Evolutionary conservation across 2,888 invertebrate genomes (phyloP).

Genomic region (Cerastoderma edule): DNA sequence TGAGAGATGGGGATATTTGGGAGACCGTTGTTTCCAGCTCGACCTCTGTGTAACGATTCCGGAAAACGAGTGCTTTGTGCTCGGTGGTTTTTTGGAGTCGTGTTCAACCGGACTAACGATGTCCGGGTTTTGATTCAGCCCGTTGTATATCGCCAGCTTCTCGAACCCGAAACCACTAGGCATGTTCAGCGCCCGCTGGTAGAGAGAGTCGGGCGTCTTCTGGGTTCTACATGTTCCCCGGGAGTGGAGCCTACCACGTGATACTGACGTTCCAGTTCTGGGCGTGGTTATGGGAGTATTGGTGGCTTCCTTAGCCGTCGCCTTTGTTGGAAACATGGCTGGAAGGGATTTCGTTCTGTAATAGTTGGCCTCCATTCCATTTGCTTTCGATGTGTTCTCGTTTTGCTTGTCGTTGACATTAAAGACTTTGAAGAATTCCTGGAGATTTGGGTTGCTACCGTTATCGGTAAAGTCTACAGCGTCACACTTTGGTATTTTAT

Average conservation of each 20-base stretch:
- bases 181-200: constrained; percentile 32
- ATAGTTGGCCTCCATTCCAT: constrained; percentile 4
- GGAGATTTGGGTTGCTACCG: constrained; percentile 16
- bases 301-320: background rate
- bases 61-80: constrained; percentile 5
- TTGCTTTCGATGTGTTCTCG: background rate
- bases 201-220: constrained; percentile 37
- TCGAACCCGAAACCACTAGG: constrained; percentile 44
- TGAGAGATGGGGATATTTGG: background rate
- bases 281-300: background rate
- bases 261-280: constrained; percentile 5
- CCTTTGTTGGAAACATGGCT: constrained; percentile 48
- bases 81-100: constrained; percentile 28
- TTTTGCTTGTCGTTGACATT: background rate
- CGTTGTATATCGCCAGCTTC: constrained; percentile 41
- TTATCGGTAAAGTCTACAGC: constrained; percentile 64
- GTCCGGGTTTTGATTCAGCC: constrained; percentile 44
- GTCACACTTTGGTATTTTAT: constrained; percentile 62
- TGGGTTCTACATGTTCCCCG: constrained; percentile 36
- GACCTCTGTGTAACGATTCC: constrained; percentile 25
- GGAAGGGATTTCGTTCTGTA: constrained; percentile 49
- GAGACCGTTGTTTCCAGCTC: constrained; percentile 5
- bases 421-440: background rate
- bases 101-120: constrained; percentile 30
- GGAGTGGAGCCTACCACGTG: constrained; percentile 36